phyloP scores from a whole-genome alignment of 2,113 vertebrate species.

The Carassius carassius region DNA sequence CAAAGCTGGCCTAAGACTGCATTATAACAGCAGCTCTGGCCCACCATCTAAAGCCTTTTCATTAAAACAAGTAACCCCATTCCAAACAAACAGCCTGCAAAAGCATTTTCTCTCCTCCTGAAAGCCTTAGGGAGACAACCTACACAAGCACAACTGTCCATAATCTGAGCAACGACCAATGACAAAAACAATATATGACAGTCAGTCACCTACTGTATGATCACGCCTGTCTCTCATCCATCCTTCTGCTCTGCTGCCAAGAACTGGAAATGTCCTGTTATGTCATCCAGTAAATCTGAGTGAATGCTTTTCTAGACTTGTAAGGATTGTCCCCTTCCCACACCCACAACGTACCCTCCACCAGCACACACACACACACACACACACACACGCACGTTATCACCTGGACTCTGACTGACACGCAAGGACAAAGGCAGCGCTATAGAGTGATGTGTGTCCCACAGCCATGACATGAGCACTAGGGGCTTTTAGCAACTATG shows the following conservation, averaged over 20 bases:
- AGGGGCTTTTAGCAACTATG: background rate
- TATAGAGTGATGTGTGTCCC: background rate
- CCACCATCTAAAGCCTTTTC: conserved; percentile 19
- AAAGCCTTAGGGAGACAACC: background rate
- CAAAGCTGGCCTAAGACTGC: background rate
- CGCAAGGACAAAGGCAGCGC: conserved; percentile 30
- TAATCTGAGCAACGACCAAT: background rate
- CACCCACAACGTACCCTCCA: background rate
- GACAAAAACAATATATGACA: conserved; percentile 14
- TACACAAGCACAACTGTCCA: background rate
- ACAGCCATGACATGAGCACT: background rate
- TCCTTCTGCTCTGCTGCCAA: background rate
- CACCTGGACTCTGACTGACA: conserved; percentile 36
- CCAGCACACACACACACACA: conserved; percentile 15
- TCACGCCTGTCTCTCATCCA: background rate
- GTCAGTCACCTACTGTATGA: conserved; percentile 15
- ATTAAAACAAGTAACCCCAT: background rate
- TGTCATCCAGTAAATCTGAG: conserved; percentile 13
- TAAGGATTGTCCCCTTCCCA: conserved; percentile 29
- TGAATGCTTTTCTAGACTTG: background rate
- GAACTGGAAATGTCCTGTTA: background rate
- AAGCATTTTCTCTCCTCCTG: conserved; percentile 9
- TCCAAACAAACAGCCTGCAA: background rate
- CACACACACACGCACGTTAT: conserved; percentile 36
- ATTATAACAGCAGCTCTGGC: background rate